Percentiles rank a stretch among this genome's conserved stretches.
Evolutionary conservation across 2,888 invertebrate genomes (phyloP).

Genomic region (Pecten maximus): DNA sequence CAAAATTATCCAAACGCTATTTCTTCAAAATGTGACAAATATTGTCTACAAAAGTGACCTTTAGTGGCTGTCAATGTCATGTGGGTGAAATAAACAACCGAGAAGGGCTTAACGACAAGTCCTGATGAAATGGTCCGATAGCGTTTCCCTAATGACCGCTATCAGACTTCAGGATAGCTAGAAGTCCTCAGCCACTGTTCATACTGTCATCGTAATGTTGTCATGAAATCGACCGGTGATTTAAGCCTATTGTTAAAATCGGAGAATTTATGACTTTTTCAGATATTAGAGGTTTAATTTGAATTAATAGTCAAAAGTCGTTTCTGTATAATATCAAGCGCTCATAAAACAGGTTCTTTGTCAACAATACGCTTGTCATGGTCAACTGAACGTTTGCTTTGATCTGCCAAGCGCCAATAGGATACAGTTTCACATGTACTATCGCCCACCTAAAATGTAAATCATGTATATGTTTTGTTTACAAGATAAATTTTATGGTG

Average conservation of each 20-base stretch:
- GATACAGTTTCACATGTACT: neutral
- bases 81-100: neutral
- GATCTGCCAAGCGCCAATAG: constrained; percentile 1
- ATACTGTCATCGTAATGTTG: neutral
- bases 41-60: neutral
- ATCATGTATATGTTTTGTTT: constrained; percentile 17
- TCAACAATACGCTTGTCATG: constrained; percentile 22
- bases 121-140: neutral
- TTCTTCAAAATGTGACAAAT: too few relatives aligned
- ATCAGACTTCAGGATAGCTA: neutral
- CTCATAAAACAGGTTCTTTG: neutral
- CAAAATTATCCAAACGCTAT: too few relatives aligned
- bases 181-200: neutral
- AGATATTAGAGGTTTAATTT: constrained; percentile 3
- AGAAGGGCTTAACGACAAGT: neutral
- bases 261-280: constrained; percentile 18
- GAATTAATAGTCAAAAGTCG: neutral
- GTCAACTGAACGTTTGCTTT: constrained; percentile 20
- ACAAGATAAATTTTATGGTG: neutral
- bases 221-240: neutral
- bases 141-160: neutral
- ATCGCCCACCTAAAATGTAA: neutral
- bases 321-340: neutral
- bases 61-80: neutral
- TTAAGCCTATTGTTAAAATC: constrained; percentile 11